Conservation (phyloP, 2,113 vertebrate genomes). For the Bucco capensis region DNA sequence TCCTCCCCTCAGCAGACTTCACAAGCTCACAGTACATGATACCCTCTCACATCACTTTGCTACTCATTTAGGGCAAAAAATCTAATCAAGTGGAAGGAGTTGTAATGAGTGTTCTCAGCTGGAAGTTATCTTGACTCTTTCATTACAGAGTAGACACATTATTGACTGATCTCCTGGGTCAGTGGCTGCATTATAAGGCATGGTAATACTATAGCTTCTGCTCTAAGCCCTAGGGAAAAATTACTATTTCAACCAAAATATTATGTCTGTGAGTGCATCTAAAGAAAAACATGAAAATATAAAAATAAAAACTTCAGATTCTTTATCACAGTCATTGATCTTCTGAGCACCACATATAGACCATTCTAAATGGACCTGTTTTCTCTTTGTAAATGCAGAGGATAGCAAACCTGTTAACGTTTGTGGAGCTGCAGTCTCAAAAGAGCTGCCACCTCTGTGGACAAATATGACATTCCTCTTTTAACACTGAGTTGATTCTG, state of each 20-base stretch:
- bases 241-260: neutral
- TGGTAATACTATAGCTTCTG: neutral
- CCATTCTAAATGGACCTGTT: neutral
- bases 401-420: neutral
- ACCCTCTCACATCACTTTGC: neutral
- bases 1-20: neutral
- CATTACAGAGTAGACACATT: neutral
- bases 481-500: neutral
- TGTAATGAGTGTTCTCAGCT: conserved; percentile 3
- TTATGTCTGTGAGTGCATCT: neutral
- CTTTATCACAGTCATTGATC: neutral
- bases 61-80: neutral
- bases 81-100: conserved; percentile 33
- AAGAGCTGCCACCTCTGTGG: neutral
- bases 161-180: conserved; percentile 24
- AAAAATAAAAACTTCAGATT: neutral
- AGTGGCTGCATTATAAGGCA: neutral
- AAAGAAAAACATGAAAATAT: neutral
- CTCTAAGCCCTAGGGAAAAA: neutral
- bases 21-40: neutral
- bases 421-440: neutral
- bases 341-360: neutral
- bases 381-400: neutral
- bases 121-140: conserved; percentile 12
- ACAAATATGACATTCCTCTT: neutral